Evolutionary conservation across 2,888 invertebrate genomes (phyloP).

Genomic region (Andrena bucephala): DNA sequence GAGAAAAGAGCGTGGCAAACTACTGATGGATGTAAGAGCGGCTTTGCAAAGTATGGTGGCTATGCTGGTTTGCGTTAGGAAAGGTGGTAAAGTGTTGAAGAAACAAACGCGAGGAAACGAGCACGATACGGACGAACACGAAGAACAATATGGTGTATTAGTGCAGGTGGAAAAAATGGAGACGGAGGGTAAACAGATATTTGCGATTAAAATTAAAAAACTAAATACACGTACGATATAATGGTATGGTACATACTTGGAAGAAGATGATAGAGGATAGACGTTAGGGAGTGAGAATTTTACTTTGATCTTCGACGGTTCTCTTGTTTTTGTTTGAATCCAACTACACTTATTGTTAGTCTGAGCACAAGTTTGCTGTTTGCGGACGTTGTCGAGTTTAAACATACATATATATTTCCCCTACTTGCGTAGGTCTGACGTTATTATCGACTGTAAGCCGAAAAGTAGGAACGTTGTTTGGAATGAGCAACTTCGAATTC

Average conservation of each 20-base stretch:
- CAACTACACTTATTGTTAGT: too few species aligned
- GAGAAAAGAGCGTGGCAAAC: constrained; percentile 86
- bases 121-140: constrained; percentile 32
- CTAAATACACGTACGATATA: too few species aligned
- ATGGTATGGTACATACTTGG: too few species aligned
- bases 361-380: too few species aligned
- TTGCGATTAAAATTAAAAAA: background rate
- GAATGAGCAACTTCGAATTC: constrained; percentile 76
- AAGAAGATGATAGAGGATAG: too few species aligned
- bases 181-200: constrained; percentile 42
- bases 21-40: constrained; percentile 87
- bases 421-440: constrained; percentile 69
- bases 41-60: constrained; percentile 87
- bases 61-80: constrained; percentile 84
- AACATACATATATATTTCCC: too few species aligned
- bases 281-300: too few species aligned
- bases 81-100: constrained; percentile 5
- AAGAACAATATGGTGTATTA: constrained; percentile 19
- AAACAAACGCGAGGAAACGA: background rate
- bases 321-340: too few species aligned
- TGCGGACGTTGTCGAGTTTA: too few species aligned
- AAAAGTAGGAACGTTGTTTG: constrained; percentile 74
- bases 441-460: constrained; percentile 75
- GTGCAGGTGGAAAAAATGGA: constrained; percentile 43
- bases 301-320: too few species aligned